Percentiles rank a stretch among this genome's conserved stretches.
Conservation (phyloP, 2,113 vertebrate genomes). For the Aphelocoma coerulescens region DNA sequence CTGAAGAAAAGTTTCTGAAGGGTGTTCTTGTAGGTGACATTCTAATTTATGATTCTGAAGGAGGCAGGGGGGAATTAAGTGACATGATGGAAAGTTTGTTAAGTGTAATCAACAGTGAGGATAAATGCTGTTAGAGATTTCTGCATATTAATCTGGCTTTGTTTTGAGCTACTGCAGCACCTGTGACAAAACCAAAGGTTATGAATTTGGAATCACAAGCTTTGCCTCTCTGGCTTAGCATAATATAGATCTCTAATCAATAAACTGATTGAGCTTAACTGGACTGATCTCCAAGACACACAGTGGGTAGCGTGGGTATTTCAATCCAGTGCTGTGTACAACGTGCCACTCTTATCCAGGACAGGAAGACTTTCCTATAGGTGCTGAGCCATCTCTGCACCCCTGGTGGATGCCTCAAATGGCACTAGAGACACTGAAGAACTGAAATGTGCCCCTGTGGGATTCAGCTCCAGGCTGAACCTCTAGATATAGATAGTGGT, state of each 20-base stretch:
- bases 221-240: background rate
- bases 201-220: background rate
- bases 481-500: background rate
- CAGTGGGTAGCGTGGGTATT: background rate
- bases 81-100: slow-evolving; percentile 49
- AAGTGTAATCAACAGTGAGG: slow-evolving; percentile 47
- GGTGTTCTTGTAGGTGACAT: slow-evolving; percentile 30
- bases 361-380: fast-evolving
- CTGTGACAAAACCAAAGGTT: background rate
- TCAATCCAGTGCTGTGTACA: background rate
- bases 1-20: slow-evolving; percentile 28
- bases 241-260: background rate
- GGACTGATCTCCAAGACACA: background rate
- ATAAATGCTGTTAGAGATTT: slow-evolving; percentile 41
- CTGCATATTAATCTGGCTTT: slow-evolving; percentile 54
- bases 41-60: slow-evolving; percentile 42
- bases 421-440: background rate
- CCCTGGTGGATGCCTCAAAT: background rate
- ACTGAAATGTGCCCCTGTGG: background rate
- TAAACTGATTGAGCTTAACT: background rate
- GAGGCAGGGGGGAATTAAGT: slow-evolving; percentile 33
- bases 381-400: background rate
- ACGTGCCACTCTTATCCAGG: background rate
- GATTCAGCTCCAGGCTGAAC: background rate
- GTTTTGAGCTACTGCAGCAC: background rate